Evolutionary conservation across 2,888 invertebrate species (phyloP), one percentile per base, ranked within the genome.

Genomic region (Acleris cristana): DNA sequence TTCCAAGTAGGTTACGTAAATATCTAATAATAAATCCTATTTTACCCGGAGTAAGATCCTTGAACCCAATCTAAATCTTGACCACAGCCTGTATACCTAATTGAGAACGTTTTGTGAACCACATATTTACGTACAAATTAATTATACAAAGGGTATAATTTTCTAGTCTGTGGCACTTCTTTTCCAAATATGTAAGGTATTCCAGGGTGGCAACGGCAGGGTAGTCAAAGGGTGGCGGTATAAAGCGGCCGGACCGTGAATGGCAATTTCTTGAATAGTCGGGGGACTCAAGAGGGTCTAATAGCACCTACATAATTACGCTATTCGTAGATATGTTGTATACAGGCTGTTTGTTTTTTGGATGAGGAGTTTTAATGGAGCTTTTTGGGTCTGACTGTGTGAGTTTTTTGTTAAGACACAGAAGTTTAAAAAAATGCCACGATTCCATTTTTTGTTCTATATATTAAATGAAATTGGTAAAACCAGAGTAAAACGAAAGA

Each of bases 261-360:
- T 75, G 79, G 82, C 85, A 84, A 85, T 88, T 87, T 86, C 88
- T 88, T 88, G 82, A 88, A 86, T 86, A 80, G 85, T 73, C 76
- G 49, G 70, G 78, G 75, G 74, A 73, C 64, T 74, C 64, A 64
- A 53, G 72, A 72, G 69, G 61, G 68, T 26, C 57, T 67, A 73
- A 64, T 67, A 62, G 62, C 62, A 56, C 65, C 58, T 54, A 55
- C 58, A 66, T 54, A 64, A 63, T 63, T 64, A 69, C 73, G 73
- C 61, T 56, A 49, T 69, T 69, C 56, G 68, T 59, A 65, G 56
- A 56, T 69, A 53, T 64, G 55, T 49, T 64, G 60, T 34, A 53
- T 40, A 45, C 26, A 34, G 40, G 18, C 18, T 63, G 26, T 54
- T 48, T 64, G 65, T 69, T 67, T 63, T 14, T 40, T 10, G 14